Evolutionary conservation across 2,888 invertebrate genomes (phyloP).

Genomic region (Metalampra italica): DNA sequence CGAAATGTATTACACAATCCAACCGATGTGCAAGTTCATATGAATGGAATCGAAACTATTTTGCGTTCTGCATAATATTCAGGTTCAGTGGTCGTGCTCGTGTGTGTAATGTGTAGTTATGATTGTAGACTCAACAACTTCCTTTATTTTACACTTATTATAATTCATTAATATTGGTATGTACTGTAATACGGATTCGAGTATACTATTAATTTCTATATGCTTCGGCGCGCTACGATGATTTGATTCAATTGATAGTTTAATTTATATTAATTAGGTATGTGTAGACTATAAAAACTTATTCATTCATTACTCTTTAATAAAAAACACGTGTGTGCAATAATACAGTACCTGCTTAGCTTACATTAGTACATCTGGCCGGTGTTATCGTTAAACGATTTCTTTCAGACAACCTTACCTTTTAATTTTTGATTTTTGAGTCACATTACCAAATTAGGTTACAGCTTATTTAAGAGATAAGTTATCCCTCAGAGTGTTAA

Average conservation of each 20-base stretch:
- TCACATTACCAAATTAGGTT: too few species aligned
- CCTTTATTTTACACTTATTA: slow-evolving; percentile 5
- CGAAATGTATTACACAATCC: slow-evolving; percentile 35
- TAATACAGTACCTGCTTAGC: too few species aligned
- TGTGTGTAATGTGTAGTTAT: slow-evolving; percentile 19
- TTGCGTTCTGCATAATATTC: slow-evolving; percentile 21
- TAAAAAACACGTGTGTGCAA: too few species aligned
- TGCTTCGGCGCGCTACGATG: slow-evolving; percentile 1
- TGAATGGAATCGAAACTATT: slow-evolving; percentile 42
- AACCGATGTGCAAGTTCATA: slow-evolving; percentile 37
- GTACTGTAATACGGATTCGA: background rate
- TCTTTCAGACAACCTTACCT: too few species aligned
- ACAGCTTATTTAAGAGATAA: too few species aligned
- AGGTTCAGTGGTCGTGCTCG: slow-evolving; percentile 10
- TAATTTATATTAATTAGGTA: background rate
- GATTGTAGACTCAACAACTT: slow-evolving; percentile 15
- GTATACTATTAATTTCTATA: slow-evolving; percentile 4
- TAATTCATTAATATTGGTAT: background rate
- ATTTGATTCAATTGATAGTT: background rate
- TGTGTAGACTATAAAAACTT: too few species aligned
- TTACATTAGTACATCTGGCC: too few species aligned
- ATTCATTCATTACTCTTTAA: too few species aligned
- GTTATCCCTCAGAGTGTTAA: too few species aligned
- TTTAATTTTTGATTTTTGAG: too few species aligned
- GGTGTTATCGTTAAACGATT: too few species aligned